phyloP scores from a whole-genome alignment of 2,113 vertebrate species.

The Sakesphorus luctuosus region DNA sequence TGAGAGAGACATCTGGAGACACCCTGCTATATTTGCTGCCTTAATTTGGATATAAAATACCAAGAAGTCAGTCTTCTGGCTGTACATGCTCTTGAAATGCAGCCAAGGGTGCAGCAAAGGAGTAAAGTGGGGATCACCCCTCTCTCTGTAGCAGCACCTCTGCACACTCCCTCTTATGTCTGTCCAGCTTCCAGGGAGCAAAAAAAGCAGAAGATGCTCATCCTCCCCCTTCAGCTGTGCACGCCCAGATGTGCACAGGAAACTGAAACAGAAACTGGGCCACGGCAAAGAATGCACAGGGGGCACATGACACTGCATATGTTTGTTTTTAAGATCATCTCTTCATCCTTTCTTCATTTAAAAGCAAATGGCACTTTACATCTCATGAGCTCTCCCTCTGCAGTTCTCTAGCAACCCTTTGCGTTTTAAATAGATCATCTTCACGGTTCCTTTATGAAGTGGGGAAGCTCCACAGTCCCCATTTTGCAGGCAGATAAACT shows the following conservation, averaged over 20 bases:
- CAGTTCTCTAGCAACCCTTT: background rate
- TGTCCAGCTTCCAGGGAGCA: background rate
- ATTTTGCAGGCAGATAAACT: background rate
- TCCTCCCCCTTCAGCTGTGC: background rate
- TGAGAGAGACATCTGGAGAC: background rate
- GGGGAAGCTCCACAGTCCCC: background rate
- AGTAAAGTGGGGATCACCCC: background rate
- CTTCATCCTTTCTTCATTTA: background rate
- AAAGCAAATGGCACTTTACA: background rate
- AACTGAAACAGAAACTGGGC: background rate
- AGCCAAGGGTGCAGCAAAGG: background rate
- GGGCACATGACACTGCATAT: rapidly evolving
- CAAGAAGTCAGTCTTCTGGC: background rate
- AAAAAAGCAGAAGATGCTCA: background rate
- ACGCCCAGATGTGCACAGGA: rapidly evolving
- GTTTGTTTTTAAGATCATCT: background rate
- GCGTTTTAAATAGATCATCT: background rate
- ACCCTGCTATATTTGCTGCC: background rate
- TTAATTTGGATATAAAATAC: background rate
- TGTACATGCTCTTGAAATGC: background rate
- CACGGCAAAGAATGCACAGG: rapidly evolving
- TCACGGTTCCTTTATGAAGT: background rate
- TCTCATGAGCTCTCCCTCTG: background rate
- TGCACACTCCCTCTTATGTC: rapidly evolving
- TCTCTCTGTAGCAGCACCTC: background rate